A percentile compares a stretch with the other conserved stretches of the same genome.
phyloP scores from a whole-genome alignment of 1,140 invertebrate genomes.

The Drosophila hydei region DNA sequence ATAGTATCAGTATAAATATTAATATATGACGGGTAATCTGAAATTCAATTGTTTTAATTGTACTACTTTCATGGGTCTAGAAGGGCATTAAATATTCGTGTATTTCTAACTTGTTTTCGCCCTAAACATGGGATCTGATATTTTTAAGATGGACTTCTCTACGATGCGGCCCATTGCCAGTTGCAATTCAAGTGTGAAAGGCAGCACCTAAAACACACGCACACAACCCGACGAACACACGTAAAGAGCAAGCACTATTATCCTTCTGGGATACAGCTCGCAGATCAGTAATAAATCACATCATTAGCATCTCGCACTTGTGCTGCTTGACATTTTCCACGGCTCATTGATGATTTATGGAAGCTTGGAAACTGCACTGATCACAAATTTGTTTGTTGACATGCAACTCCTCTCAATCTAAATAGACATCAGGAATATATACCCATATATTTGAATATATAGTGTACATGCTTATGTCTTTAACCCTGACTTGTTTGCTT shows the following conservation, averaged over 20 bases:
- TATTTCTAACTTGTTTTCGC: slow-evolving; percentile 28
- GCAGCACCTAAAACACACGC: slow-evolving; percentile 47
- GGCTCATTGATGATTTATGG: slow-evolving; percentile 64
- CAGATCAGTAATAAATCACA: slow-evolving; percentile 66
- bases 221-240: neutral
- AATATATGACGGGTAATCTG: no score
- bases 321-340: slow-evolving; percentile 41
- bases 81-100: neutral
- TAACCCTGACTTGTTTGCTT: slow-evolving; percentile 30
- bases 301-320: slow-evolving; percentile 63
- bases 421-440: neutral
- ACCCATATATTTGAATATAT: no score
- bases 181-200: slow-evolving; percentile 74
- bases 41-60: no score
- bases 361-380: slow-evolving; percentile 11
- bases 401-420: slow-evolving; percentile 23
- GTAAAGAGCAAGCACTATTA: slow-evolving; percentile 22
- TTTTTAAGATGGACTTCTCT: slow-evolving; percentile 39
- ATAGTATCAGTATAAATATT: no score
- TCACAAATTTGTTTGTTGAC: slow-evolving; percentile 65
- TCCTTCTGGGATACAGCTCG: slow-evolving; percentile 38
- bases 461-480: neutral
- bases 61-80: no score
- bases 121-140: slow-evolving; percentile 52
- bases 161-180: slow-evolving; percentile 54